phyloP scores from a whole-genome alignment of 2,888 invertebrate species.

The Schrankia costaestrigalis region DNA sequence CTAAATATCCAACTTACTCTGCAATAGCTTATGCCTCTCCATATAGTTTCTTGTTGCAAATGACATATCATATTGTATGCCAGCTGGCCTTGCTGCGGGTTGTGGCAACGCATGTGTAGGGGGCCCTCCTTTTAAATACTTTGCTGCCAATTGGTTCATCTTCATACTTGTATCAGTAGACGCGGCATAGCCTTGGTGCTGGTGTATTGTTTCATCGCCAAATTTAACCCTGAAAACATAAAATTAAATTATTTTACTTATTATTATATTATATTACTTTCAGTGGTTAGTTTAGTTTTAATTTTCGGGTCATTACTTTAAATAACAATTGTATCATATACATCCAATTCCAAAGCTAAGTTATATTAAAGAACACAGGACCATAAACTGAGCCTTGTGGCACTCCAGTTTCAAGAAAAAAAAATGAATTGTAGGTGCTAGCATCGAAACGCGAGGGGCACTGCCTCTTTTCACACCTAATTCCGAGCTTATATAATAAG shows the following conservation, averaged over 20 bases:
- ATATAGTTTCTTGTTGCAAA: slow-evolving; percentile 86
- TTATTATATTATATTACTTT: no score
- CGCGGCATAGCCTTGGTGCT: slow-evolving; percentile 45
- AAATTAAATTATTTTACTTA: slow-evolving; percentile 1
- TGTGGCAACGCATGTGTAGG: slow-evolving; percentile 17
- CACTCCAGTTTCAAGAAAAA: no score
- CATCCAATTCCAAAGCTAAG: no score
- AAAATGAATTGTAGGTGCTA: no score
- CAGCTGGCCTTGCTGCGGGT: slow-evolving; percentile 27
- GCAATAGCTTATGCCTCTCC: slow-evolving; percentile 83
- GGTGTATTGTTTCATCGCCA: slow-evolving; percentile 62
- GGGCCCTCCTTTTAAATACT: slow-evolving; percentile 54
- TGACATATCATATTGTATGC: slow-evolving; percentile 81
- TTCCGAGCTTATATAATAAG: no score
- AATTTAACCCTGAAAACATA: slow-evolving; percentile 60
- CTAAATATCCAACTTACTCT: slow-evolving; percentile 46
- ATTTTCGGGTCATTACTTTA: no score
- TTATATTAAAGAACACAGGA: no score
- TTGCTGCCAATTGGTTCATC: slow-evolving; percentile 75
- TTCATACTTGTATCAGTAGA: slow-evolving; percentile 70
- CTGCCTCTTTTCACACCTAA: no score
- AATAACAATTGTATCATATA: no score
- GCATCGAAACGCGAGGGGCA: no score
- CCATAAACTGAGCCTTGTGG: no score
- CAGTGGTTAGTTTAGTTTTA: no score